phyloP scores from a whole-genome alignment of 2,888 invertebrate genomes.

The Congeria kusceri region DNA sequence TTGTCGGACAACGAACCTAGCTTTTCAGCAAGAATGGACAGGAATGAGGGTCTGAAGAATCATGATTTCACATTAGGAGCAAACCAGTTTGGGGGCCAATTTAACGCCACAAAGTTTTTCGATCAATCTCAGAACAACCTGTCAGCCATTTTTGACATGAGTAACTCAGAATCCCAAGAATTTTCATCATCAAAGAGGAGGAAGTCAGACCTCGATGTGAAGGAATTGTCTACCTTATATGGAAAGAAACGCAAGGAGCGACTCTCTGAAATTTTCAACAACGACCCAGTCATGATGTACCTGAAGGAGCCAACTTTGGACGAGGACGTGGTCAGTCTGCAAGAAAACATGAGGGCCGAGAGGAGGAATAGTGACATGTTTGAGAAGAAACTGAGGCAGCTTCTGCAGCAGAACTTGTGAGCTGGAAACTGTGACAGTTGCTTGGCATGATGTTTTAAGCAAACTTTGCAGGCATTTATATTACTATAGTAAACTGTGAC shows the following conservation, averaged over 20 bases:
- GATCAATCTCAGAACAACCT: constrained; percentile 18
- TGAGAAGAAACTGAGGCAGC: constrained; percentile 65
- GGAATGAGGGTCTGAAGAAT: not conserved
- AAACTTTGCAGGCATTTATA: too few relatives aligned
- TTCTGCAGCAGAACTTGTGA: constrained; percentile 3
- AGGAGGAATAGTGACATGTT: constrained; percentile 69
- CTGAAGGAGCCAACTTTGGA: constrained; percentile 49
- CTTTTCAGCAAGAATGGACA: constrained; percentile 9
- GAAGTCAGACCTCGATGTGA: constrained; percentile 30
- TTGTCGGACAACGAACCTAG: too few relatives aligned
- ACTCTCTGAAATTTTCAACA: constrained; percentile 44
- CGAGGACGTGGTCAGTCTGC: constrained; percentile 54
- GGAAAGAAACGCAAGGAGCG: constrained; percentile 34
- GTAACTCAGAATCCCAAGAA: not conserved
- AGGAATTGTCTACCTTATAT: constrained; percentile 21
- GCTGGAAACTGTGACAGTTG: too few relatives aligned
- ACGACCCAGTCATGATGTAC: constrained; percentile 47
- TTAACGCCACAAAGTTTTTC: constrained; percentile 39
- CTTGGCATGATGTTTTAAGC: too few relatives aligned
- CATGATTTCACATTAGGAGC: constrained; percentile 1
- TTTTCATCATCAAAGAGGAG: constrained; percentile 24
- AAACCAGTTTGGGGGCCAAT: not conserved
- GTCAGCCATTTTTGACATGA: constrained; percentile 25
- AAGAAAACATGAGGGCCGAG: constrained; percentile 59
- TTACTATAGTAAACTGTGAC: too few relatives aligned